Conservation (phyloP, 2,797 vertebrate species). For the Silurus aristotelis region DNA sequence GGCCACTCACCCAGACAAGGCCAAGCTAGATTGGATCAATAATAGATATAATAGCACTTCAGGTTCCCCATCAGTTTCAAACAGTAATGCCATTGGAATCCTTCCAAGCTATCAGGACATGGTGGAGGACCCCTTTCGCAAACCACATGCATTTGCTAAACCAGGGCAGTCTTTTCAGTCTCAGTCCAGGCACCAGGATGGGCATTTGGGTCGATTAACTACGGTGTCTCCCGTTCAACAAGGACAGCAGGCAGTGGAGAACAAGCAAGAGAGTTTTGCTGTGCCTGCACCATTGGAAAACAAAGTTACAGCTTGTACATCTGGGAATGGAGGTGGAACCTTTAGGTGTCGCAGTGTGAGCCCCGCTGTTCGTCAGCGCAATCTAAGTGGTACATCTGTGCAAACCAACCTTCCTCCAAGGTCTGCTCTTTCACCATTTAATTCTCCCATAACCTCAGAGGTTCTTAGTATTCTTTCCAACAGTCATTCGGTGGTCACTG, state of each 20-base stretch:
- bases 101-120: slow-evolving; percentile 96
- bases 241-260: slow-evolving; percentile 75
- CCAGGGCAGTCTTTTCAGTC: slow-evolving; percentile 91
- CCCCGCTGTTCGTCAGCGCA: slow-evolving; percentile 94
- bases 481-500: slow-evolving; percentile 80
- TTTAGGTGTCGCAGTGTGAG: slow-evolving; percentile 97
- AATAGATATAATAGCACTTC: slow-evolving; percentile 85
- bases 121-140: slow-evolving; percentile 95
- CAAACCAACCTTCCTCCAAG: slow-evolving; percentile 77
- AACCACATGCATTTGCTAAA: slow-evolving; percentile 96
- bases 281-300: slow-evolving; percentile 94
- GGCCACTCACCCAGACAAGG: slow-evolving; percentile 97
- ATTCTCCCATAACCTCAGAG: slow-evolving; percentile 86
- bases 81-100: slow-evolving; percentile 84
- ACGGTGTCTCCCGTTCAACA: slow-evolving; percentile 88
- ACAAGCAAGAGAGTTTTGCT: slow-evolving; percentile 95
- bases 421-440: slow-evolving; percentile 87
- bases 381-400: slow-evolving; percentile 89
- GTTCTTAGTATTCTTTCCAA: slow-evolving; percentile 86
- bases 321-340: slow-evolving; percentile 77
- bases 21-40: slow-evolving; percentile 97
- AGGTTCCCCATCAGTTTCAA: slow-evolving; percentile 79
- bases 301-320: slow-evolving; percentile 80
- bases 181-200: slow-evolving; percentile 85
- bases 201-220: slow-evolving; percentile 87